Evolutionary conservation across 92 coral and sea anemone genomes (phyloP), one percentile per base, ranked within the genome.

Genomic region (Anthopleura xanthogrammica): DNA sequence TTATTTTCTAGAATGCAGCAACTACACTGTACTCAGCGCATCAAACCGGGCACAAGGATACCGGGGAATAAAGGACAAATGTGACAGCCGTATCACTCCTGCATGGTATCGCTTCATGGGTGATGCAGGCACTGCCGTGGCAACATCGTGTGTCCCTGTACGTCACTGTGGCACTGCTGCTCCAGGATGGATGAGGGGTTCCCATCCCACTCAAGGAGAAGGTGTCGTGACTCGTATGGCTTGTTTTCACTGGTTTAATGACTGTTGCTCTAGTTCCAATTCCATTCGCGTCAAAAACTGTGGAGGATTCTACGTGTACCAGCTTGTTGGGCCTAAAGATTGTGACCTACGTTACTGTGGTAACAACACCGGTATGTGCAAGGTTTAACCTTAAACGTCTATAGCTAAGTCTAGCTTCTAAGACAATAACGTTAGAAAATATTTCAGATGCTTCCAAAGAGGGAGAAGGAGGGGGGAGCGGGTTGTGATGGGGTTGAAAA

Each of bases 151-250:
- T 78, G 77, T 80, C 16, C 66, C 78, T 24, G 11, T 16, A 1
- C 40, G 41, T 56, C 68, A 22, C 62, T 85, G 87, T 52, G 83
- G 54, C 12, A 78, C 87, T 6, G 20, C 16, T 58, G 19, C 54
- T 22, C 76, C 78, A 41, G 87, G 87, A 40, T 85, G 87, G 87
- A 72, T 85, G 82, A 24, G 66, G 5, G 87, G 87, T 20, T 40
- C 65, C 22, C 87, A 85, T 75, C 87, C 87, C 3, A 60, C 39
- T n/a, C 73, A 39, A 64, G 36, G 76, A 14, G 58, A 60, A 23
- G 74, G 82, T 54, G 42, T 68, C 42, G 74, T 68, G 41, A 36
- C 74, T 36, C 74, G 74, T 68, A 68, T 1, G 36, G 74, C 4
- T 13, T 68, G 74, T 42, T 68, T 9, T 68, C 8, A 68, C 6